These are phyloP conservation scores for Kryphioiulus occultus DNA, from an alignment of 2,888 invertebrate genomes.

Conservation along the genomic window DNA sequence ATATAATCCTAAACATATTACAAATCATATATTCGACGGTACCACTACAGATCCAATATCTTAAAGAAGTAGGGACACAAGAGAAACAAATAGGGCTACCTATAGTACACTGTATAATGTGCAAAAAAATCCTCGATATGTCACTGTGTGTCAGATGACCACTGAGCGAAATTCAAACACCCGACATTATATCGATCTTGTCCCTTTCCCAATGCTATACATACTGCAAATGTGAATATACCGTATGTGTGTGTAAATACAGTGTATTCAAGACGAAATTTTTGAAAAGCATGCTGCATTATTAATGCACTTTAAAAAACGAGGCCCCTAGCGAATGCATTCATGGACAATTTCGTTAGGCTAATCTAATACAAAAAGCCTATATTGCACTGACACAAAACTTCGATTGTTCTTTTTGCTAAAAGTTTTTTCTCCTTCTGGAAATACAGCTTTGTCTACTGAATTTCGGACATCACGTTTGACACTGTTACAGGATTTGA, in stretches of 20 bases:
- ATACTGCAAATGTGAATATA: not conserved
- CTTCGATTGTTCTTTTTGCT: not conserved
- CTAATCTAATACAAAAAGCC: not conserved
- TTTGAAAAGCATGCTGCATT: not conserved
- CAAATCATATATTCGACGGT: not conserved
- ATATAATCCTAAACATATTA: not conserved
- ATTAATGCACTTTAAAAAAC: slow-evolving; percentile 22
- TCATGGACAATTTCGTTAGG: not conserved
- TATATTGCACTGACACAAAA: not conserved
- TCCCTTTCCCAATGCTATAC: not conserved
- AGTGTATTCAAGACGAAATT: not conserved
- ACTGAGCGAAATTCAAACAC: not conserved
- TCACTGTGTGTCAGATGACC: slow-evolving; percentile 2
- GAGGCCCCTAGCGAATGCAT: not conserved
- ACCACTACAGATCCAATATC: not conserved
- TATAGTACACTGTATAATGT: not conserved
- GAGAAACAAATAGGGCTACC: not conserved
- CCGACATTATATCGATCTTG: not conserved
- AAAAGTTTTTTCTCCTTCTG: not conserved
- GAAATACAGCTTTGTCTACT: not conserved
- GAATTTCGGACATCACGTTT: slow-evolving; percentile 12
- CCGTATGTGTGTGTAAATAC: not conserved
- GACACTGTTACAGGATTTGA: not conserved
- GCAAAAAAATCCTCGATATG: not conserved
- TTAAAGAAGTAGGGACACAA: not conserved